Percentiles rank a stretch among this genome's conserved stretches.
These are phyloP conservation scores for Engraulis encrasicolus DNA, from an alignment of 2,113 vertebrate species.

Conservation along the genomic window DNA sequence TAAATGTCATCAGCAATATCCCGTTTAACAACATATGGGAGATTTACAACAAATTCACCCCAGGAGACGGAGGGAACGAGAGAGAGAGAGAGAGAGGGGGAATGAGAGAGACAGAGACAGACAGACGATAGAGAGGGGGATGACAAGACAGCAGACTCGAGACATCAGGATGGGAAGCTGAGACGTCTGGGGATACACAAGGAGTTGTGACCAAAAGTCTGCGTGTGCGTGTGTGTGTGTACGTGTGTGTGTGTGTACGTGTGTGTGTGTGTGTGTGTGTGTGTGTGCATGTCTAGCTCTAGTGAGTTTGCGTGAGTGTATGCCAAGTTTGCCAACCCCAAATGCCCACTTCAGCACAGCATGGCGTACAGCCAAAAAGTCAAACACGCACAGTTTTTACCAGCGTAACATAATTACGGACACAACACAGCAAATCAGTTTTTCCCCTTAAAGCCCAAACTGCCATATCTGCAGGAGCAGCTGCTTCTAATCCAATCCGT, in stretches of 20 bases:
- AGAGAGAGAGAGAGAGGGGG: neutral
- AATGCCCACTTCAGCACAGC: neutral
- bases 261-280: too few relatives aligned
- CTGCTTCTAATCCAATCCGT: neutral
- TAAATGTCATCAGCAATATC: neutral
- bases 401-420: neutral
- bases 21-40: constrained; percentile 5
- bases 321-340: neutral
- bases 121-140: neutral
- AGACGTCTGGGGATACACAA: too few relatives aligned
- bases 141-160: neutral
- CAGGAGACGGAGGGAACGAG: neutral
- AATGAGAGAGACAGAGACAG: neutral
- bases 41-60: too few relatives aligned
- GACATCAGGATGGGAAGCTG: too few relatives aligned
- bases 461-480: neutral
- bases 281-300: too few relatives aligned
- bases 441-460: neutral
- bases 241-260: too few relatives aligned
- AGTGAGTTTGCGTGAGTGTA: too few relatives aligned
- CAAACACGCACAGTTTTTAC: neutral
- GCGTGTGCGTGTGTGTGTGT: too few relatives aligned
- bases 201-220: too few relatives aligned
- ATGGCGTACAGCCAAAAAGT: neutral
- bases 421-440: neutral